These are phyloP conservation scores for Limanda limanda DNA, from an alignment of 2,113 vertebrate genomes.

Conservation along the genomic window DNA sequence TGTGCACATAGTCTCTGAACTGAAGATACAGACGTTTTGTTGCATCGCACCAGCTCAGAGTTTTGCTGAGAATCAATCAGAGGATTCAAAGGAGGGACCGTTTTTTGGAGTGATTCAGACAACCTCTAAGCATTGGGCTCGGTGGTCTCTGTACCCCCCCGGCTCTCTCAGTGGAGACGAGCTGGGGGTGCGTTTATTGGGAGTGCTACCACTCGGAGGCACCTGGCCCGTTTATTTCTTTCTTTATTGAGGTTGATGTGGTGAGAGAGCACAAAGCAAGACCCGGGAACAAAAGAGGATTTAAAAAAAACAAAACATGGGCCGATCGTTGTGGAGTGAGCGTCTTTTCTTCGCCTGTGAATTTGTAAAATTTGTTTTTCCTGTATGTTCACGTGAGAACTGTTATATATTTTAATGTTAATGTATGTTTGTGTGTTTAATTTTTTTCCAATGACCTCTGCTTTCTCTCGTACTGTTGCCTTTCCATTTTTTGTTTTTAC, in stretches of 20 bases:
- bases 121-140: slow-evolving; percentile 80
- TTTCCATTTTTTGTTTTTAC: slow-evolving; percentile 56
- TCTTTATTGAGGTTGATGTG: slow-evolving; percentile 81
- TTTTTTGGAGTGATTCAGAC: slow-evolving; percentile 52
- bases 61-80: slow-evolving; percentile 58
- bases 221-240: slow-evolving; percentile 83
- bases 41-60: slow-evolving; percentile 52
- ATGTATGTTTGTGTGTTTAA: slow-evolving; percentile 64
- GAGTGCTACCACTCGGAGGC: slow-evolving; percentile 79
- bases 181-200: slow-evolving; percentile 74
- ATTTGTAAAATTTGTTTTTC: slow-evolving; percentile 77
- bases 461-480: slow-evolving; percentile 77
- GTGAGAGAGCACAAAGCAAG: slow-evolving; percentile 64
- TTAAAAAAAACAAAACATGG: slow-evolving; percentile 20
- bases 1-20: slow-evolving; percentile 48
- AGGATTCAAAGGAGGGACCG: slow-evolving; percentile 61
- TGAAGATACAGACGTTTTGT: slow-evolving; percentile 58
- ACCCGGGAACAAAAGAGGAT: slow-evolving; percentile 58
- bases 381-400: slow-evolving; percentile 73
- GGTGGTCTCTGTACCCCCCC: slow-evolving; percentile 71
- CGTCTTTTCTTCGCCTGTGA: slow-evolving; percentile 83
- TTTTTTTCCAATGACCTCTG: slow-evolving; percentile 74
- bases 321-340: slow-evolving; percentile 67
- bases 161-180: slow-evolving; percentile 38
- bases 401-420: slow-evolving; percentile 74